phyloP scores from a whole-genome alignment of 2,113 vertebrate genomes.

The Heteronetta atricapilla region DNA sequence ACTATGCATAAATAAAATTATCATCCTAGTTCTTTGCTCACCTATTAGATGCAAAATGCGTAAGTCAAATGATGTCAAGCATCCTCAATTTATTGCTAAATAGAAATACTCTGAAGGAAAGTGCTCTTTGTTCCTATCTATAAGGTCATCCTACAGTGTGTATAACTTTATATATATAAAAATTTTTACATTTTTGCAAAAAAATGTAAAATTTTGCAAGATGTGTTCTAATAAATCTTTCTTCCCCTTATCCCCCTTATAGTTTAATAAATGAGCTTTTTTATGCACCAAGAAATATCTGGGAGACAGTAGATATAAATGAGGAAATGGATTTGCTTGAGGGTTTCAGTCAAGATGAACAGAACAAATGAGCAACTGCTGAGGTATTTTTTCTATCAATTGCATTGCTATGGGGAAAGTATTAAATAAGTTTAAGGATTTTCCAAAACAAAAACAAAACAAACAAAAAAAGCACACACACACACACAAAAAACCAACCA shows the following conservation, averaged over 20 bases:
- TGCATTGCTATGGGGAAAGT: not conserved
- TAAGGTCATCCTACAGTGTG: not conserved
- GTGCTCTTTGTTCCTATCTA: not conserved
- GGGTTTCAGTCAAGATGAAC: not conserved
- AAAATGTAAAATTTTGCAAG: not conserved
- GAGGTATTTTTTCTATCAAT: not conserved
- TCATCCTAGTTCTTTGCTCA: not conserved
- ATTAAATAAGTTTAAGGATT: not conserved
- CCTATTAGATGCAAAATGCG: not conserved
- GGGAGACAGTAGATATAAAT: constrained; percentile 23
- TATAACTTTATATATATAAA: not conserved
- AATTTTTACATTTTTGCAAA: not conserved
- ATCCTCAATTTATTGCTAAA: not conserved
- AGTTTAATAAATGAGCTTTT: constrained; percentile 27
- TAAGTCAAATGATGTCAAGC: not conserved
- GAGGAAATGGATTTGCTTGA: constrained; percentile 11
- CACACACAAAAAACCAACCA: not conserved
- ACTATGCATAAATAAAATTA: not conserved
- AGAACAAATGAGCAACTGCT: constrained; percentile 26
- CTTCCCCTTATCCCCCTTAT: not conserved
- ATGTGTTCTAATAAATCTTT: not conserved
- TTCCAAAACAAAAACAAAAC: no score
- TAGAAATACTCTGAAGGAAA: not conserved
- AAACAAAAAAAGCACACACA: not conserved
- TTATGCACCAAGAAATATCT: not conserved